These are phyloP conservation scores for Sphaerophoria taeniata DNA, from an alignment of 2,888 invertebrate species.

Conservation along the genomic window DNA sequence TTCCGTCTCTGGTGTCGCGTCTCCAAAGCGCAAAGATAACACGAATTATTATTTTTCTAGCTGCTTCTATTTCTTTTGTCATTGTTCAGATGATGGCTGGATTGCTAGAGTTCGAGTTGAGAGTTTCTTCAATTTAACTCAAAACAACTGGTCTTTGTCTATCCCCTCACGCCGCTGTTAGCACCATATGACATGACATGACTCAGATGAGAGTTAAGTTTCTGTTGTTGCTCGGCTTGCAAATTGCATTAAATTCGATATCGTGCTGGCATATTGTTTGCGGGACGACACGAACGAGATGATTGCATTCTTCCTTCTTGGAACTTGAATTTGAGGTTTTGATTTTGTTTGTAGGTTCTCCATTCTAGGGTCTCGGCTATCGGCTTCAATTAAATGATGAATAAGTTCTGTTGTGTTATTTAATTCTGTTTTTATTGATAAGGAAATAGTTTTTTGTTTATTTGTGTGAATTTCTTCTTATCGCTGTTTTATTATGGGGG, in stretches of 20 bases:
- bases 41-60: background rate
- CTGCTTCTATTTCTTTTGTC: background rate
- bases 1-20: background rate
- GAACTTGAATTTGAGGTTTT: background rate
- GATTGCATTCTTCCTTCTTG: constrained; percentile 1
- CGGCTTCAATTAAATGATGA: no score
- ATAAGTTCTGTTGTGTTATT: background rate
- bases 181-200: background rate
- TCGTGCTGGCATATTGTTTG: constrained; percentile 29
- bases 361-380: background rate
- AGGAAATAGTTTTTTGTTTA: background rate
- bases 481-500: background rate
- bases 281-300: background rate
- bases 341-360: background rate
- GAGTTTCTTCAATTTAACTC: background rate
- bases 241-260: background rate
- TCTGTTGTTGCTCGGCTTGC: no score
- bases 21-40: constrained; percentile 13
- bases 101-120: background rate
- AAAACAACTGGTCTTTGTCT: constrained; percentile 11
- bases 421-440: background rate
- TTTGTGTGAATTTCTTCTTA: constrained; percentile 5
- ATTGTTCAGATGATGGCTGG: background rate
- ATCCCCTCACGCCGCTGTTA: background rate
- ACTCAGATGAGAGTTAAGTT: background rate